Base-by-base conservation (phyloP, 2,797 vertebrate genomes). In the Siniperca obscura region DNA sequence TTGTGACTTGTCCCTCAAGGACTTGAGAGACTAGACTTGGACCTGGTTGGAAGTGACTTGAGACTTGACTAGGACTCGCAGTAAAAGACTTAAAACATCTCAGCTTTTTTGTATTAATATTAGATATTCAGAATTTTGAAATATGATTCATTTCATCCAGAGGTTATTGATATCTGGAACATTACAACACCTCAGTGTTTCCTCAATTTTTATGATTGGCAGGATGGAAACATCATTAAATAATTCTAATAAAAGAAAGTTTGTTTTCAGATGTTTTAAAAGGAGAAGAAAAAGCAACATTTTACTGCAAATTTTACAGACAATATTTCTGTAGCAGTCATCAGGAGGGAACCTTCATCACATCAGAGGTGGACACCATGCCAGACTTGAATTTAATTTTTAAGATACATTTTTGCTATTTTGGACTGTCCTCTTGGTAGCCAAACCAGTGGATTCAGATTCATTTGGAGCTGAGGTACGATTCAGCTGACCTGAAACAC, bases 401-500 rank as follows among this genome's bases (percentile, higher is more conserved):
- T 34, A 44, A 50, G 10, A 16, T 67, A 30, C 1, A 46, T 22
- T 53, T 76, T 34, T 67, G 3, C 12, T n/a, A 17, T n/a, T 36
- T 52, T 12, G 21, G 7, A 40, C 30, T 50, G 7, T 7, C 11
- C 2, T 55, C 7, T 38, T 5, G 13, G 2, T 3, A 16, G 36
- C 22, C n/a, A n/a, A 60, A n/a, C 11, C 2, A 6, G 10, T 48
- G 50, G 50, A 40, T 42, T 13, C 17, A 1, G 42, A 25, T 46
- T 38, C 5, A 10, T 46, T 6, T 52, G 57, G 30, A 50, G 61
- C 36, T 0, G 13, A 2, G 6, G 22, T 36, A 0, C 27, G 13
- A 22, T 57, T 74, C 4, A 19, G 36, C 53, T 57, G 81, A 84
- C 80, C 83, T 78, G 69, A 64, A 87, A 70, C 78, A 11, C 38